Evolutionary conservation across 2,797 vertebrate genomes (phyloP), one percentile per base, ranked within the genome.

Genomic region (Eidolon dupreanum): DNA sequence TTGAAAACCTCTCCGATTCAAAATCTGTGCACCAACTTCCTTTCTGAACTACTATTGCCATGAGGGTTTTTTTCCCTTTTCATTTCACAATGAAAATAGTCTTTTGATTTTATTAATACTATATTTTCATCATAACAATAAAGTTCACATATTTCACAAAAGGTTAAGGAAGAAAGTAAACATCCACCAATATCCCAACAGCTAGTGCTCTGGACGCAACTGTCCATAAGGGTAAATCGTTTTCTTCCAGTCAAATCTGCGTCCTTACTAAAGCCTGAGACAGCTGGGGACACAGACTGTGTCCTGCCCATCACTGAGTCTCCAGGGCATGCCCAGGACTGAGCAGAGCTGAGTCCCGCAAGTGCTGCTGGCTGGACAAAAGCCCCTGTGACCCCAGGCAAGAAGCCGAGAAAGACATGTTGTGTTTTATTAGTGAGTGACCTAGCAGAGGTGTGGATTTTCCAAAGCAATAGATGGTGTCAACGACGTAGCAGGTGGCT

Each of bases 231-330:
- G 10, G 19, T 24, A 26, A 13, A 17, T 9, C 59, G 3, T 86
- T n/a, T 20, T 10, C 36, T 70, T 61, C 51, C 55, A 0, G 2
- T n/a, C 3, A 2, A 61, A 78, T 22, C 31, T 13, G 41, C 20
- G 36, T 2, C 10, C 41, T 53, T 7, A 9, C 19, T 28, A 11
- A 16, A 66, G 41, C 19, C 70, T 2, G 19, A 6, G 0, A 2
- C 28, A 15, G 0, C 1, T 12, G 22, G 6, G 33, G 4, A 0
- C 11, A 16, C 9, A 10, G 9, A 24, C 46, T 2, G 22, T 1
- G 0, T 36, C 49, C 38, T 24, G 33, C 5, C 51, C 3, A 0
- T 46, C 33, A 57, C 26, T 1, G 41, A 36, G 3, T 51, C 51
- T 46, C 53, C 2, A 6, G 16, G 19, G 31, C 26, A 57, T 59